Conservation (phyloP, 2,797 vertebrate genomes). For the Lepus oiostolus region DNA sequence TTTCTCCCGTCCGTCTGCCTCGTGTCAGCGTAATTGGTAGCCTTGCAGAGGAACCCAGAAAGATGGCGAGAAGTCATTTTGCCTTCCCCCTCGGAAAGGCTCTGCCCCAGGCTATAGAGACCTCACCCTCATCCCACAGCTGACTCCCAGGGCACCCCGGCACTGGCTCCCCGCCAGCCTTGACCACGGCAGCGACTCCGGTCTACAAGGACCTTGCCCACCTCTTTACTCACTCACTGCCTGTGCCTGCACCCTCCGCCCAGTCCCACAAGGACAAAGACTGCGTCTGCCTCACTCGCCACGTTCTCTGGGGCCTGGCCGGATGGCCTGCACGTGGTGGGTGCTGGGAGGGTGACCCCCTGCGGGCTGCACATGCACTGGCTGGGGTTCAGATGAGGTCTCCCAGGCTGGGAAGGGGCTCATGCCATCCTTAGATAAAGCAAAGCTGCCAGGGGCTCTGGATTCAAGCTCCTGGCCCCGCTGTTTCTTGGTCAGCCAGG, state of each 20-base stretch:
- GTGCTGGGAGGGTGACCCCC: neutral
- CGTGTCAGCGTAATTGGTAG: neutral
- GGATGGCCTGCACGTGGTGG: neutral
- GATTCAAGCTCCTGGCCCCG: neutral
- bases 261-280: neutral
- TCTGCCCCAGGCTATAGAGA: neutral
- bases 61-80: neutral
- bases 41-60: neutral
- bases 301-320: neutral
- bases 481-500: neutral
- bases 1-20: neutral
- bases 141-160: neutral
- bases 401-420: neutral
- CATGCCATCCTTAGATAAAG: neutral
- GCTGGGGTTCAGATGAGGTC: neutral
- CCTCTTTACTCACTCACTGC: neutral
- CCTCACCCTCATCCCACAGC: neutral
- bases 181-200: neutral
- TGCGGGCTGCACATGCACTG: neutral
- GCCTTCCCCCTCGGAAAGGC: neutral
- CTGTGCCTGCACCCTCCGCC: neutral
- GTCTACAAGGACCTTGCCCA: neutral
- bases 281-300: neutral
- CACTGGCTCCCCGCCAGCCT: neutral
- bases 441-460: neutral